Evolutionary conservation across 2,113 vertebrate genomes (phyloP).

Genomic region (Cavia aperea): DNA sequence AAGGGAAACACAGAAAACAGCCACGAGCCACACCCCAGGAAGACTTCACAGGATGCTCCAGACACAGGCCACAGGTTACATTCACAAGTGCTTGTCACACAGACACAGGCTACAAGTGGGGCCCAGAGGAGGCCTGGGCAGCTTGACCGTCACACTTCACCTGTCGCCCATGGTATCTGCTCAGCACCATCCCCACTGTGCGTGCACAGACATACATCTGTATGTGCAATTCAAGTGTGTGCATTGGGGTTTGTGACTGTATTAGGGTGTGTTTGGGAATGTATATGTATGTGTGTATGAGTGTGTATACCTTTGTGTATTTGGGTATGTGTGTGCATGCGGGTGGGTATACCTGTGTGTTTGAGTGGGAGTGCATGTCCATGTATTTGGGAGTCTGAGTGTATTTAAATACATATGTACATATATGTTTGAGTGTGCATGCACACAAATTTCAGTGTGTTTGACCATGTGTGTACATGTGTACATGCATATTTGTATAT

Average conservation of each 20-base stretch:
- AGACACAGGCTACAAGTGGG: not conserved
- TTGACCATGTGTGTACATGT: not conserved
- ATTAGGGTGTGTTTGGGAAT: not conserved
- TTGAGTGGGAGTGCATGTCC: not conserved
- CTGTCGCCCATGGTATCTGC: not conserved
- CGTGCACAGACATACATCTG: not conserved
- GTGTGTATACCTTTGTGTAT: too few species aligned
- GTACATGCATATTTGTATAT: not conserved
- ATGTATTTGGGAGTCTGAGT: not conserved
- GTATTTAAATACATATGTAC: not conserved
- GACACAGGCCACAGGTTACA: not conserved
- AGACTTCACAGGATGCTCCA: not conserved
- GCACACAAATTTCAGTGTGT: not conserved
- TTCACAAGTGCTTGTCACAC: too few species aligned
- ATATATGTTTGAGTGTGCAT: not conserved
- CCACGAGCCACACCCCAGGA: too few species aligned
- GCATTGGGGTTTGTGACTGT: not conserved
- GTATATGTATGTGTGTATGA: not conserved
- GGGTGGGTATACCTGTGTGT: not conserved
- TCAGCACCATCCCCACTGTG: not conserved
- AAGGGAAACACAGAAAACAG: not conserved
- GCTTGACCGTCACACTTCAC: not conserved
- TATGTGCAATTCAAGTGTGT: not conserved
- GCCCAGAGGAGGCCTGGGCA: not conserved
- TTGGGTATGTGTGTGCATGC: too few species aligned